Evolutionary conservation across 2,113 vertebrate species (phyloP), one percentile per base, ranked within the genome.

Genomic region (Clarias macrocephalus): DNA sequence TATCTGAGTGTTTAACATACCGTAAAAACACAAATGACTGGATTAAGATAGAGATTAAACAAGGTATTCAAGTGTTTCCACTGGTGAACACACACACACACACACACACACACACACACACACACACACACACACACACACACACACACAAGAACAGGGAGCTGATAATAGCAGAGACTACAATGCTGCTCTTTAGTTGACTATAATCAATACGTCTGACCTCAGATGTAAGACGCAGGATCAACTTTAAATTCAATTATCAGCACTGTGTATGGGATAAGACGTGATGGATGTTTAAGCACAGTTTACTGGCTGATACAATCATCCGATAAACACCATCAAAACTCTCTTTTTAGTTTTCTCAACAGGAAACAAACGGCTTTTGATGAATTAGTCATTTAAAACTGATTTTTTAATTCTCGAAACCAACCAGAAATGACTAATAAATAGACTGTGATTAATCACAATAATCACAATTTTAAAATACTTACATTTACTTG

Each of bases 131-230:
- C 33, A 21, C 33, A 42, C 70, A 42, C 37, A 21, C 1, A 42
- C 18, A 33, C 66, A 70, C 66, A 70, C 15, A 72, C 68, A 72
- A 12, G 25, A 37, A 48, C 72, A 75, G 2, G 12, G 25, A 21
- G 48, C 42, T 54, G 76, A 79, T 19, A n/a, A 79, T 28, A 56
- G 15, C 33, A 21, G 56, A 80, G 28, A 79, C 52, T 59, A 59
- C 28, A 60, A 3, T 9, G 21, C 18, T 33, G 56, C 15, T 60
- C 33, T 56, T 80, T 59, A 80, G 16, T 28, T 19, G 13, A 30
- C 5, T 59, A 59, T 23, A 80, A 80, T 80, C 77, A 80, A 80
- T 80, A 37, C 11, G 77, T 60, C 77, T 80, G 77, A 33, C 28
- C 77, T 60, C 56, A 4, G 28, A 23, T 80, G 56, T 60, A 23